Base-by-base conservation (phyloP, 2,888 invertebrate genomes). In the Agrotis clavis region DNA sequence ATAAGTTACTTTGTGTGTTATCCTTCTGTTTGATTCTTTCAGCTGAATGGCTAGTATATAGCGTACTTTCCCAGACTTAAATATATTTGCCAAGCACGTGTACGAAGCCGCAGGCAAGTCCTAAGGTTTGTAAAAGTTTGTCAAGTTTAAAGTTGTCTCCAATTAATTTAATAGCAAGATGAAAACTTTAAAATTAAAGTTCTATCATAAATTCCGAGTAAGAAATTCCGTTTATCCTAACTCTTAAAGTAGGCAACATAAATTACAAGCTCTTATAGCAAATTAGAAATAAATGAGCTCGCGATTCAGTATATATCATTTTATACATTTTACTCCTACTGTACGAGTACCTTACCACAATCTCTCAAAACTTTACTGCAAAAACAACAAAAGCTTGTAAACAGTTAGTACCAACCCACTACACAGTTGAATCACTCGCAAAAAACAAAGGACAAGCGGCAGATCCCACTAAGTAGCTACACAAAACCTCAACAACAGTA, bases 401-500 rank as follows among this genome's bases (percentile, higher is more conserved):
- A 66, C 51, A 63, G n/a, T n/a, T n/a, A n/a, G 18, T 30, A 25
- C 18, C 16, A 35, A 50, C 14, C 19, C 35, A 57, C 25, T n/a
- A 60, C 67, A 74, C 51, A 63, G 25, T 60, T 47, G 25, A 65
- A 73, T 66, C 50, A 56, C 50, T 64, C 57, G 63, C 56, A 71
- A 71, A 62, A 54, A 59, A 65, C 70, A 71, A 65, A 68, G 51
- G 64, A 76, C 68, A 62, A 65, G 47, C 51, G 54, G 74, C 64
- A 70, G 45, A 71, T 71, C 30, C 51, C 61, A 73, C 70, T 75
- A 77, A 67, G 63, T 71, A 65, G 53, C 35, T 25, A 80, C 74
- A 73, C 74, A 81, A 84, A 82, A 77, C 74, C 83, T 71, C 74
- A 73, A 74, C 81, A 84, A 19, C 62, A 64, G 67, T 85, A 78